phyloP scores from a whole-genome alignment of 2,888 invertebrate genomes.

The Belgica antarctica region DNA sequence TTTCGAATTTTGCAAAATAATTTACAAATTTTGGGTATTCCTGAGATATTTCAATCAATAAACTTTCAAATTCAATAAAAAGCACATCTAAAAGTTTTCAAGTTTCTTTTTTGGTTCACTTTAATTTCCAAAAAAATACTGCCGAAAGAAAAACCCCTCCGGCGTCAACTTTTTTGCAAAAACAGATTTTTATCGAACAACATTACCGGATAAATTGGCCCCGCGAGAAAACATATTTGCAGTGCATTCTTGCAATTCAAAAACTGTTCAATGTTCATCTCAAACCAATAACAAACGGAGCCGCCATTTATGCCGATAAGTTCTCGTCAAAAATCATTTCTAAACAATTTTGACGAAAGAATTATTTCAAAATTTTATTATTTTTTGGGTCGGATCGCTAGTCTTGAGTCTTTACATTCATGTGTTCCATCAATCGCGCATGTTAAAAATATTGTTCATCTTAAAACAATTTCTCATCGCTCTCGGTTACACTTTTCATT shows the following conservation, averaged over 20 bases:
- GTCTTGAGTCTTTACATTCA: background rate
- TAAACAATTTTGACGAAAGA: conserved; percentile 55
- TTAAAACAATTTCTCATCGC: background rate
- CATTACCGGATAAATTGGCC: conserved; percentile 41
- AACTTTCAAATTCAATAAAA: conserved; percentile 40
- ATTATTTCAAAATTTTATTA: conserved; percentile 49
- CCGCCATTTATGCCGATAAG: conserved; percentile 49
- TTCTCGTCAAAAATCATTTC: conserved; percentile 56
- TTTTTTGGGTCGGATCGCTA: conserved; percentile 38
- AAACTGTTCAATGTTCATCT: background rate
- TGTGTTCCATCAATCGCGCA: conserved; percentile 5
- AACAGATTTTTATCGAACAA: conserved; percentile 40
- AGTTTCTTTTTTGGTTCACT: background rate
- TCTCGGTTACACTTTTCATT: background rate
- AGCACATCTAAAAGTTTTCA: conserved; percentile 42
- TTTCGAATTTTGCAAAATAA: conserved; percentile 27
- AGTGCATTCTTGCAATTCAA: background rate
- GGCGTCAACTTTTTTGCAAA: background rate
- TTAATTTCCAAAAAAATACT: background rate
- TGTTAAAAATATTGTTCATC: background rate
- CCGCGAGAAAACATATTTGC: background rate
- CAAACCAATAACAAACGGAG: background rate
- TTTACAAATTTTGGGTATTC: conserved; percentile 32
- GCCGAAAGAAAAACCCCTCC: background rate
- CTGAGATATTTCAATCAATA: conserved; percentile 38